Base-by-base conservation (phyloP, 2,888 invertebrate species). In the Chrysina gloriosa region DNA sequence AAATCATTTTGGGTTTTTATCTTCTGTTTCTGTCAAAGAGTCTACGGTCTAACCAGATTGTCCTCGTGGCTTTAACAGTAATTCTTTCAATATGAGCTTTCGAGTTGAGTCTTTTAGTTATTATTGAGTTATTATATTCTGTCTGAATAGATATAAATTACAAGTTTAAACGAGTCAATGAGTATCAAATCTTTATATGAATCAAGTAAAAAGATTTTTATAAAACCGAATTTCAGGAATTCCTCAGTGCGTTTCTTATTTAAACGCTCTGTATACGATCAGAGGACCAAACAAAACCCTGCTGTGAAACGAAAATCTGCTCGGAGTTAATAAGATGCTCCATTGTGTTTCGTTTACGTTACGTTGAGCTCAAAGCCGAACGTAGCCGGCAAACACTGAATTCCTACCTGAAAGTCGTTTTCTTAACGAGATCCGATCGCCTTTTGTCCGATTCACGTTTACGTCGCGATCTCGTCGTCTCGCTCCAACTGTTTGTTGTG, bases 331-430 rank as follows among this genome's bases (percentile, higher is more conserved):
- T 69, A 69, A 68, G 68, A 69, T 69, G 69, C 69, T 61, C 70
- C 70, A 71, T 71, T 71, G 71, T 71, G 66, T 69, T 39, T 64
- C 61, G 65, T 31, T 58, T 58, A 50, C 70, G 67, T 65, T 69
- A 69, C 69, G 34, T 50, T 39, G 67, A 14, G 27, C 42, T 25
- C 58, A 25, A 42, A 58, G 42, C 58, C 52, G 52, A 52, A 52
- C 31, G 52, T 52, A 58, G 39, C 45, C 42, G 39, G 54, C 54
- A 42, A 54, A 31, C 45, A 56, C 36, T 31, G 56, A 54, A 56
- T 63, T 54, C 52, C 58, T 67, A 67, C 67, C 67, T 67, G 67
- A 63, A 52, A 48, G 52, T 61, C 61, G 54, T 61, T 63, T 58
- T 63, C 67, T 67, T 67, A 67, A 67, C 67, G 67, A 67, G 67